Evolutionary conservation across 2,113 vertebrate genomes (phyloP), one percentile per base, ranked within the genome.

Genomic region (Balaenoptera acutorostrata): DNA sequence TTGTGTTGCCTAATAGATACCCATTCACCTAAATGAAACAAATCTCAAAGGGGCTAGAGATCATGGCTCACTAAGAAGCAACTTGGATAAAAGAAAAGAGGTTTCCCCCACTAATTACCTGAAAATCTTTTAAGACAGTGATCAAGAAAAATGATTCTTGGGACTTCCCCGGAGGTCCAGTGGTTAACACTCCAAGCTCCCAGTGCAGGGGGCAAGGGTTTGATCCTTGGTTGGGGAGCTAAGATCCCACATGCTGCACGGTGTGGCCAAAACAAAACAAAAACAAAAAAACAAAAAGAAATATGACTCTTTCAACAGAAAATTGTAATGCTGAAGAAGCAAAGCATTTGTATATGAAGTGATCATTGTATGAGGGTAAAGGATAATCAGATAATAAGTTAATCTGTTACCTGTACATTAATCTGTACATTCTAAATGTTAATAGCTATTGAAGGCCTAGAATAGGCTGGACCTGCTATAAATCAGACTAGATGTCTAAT

Each of bases 1-100:
- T 97, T 95, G 11, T 15, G 39, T 94, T 86, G 15, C 8, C 87
- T 88, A 92, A 88, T 91, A 97, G 88, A 93, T 36, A 75, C 3
- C 23, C 21, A 77, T 57, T 29, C 27, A 92, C 71, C 77, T 57
- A 78, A 97, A 97, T 90, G 80, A 97, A 95, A 66, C 69, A 2
- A 20, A 52, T 86, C 44, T 52, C 46, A 66, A 92, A 88, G 93
- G 82, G 75, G 29, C 46, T 46, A 64, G 78, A 88, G 9, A 72
- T 74, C 89, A 96, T 80, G n/a, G 44, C 9, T 96, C 93, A 92
- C 71, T 63, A 75, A 88, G 68, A 69, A 55, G 71, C 8, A 88
- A 33, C 15, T 93, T 63, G 66, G 93, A 92, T 93, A 46, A 80
- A 82, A 93, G 39, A 59, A 95, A 97, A 94, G 72, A 82, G 27